Percentiles rank a stretch among this genome's conserved stretches.
These are phyloP conservation scores for Brachypalpus laphriformis DNA, from an alignment of 2,888 invertebrate genomes.

Conservation along the genomic window DNA sequence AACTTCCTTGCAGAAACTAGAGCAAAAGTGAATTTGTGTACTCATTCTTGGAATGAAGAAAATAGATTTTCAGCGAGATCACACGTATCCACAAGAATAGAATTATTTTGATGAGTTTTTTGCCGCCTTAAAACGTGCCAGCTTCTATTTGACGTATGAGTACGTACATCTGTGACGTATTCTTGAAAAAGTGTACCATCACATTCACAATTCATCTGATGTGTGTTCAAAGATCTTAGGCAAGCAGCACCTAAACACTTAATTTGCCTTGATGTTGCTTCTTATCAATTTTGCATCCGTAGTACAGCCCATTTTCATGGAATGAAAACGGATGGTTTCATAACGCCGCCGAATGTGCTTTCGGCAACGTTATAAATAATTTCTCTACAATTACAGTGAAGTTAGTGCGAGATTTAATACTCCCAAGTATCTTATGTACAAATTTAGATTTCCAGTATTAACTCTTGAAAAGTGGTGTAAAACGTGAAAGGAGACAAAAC, in stretches of 20 bases:
- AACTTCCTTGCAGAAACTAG: background rate
- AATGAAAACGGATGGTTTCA: constrained; percentile 41
- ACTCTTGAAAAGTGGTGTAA: background rate
- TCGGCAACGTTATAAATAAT: constrained; percentile 55
- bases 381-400: constrained; percentile 7
- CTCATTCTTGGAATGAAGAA: background rate
- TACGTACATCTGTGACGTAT: constrained; percentile 18
- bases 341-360: constrained; percentile 49
- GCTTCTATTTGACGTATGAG: constrained; percentile 10
- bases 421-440: background rate
- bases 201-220: constrained; percentile 9
- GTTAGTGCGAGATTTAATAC: constrained; percentile 18
- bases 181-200: constrained; percentile 2
- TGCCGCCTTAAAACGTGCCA: background rate
- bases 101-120: background rate
- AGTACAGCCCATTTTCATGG: constrained; percentile 18
- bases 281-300: constrained; percentile 52
- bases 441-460: background rate
- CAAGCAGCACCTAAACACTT: constrained; percentile 17
- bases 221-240: constrained; percentile 21
- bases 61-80: background rate
- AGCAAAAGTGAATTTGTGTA: background rate
- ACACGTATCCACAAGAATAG: background rate
- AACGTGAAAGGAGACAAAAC: constrained; percentile 2
- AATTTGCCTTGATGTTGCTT: constrained; percentile 24